These are phyloP conservation scores for Limosa lapponica DNA, from an alignment of 2,797 vertebrate genomes.

Conservation along the genomic window DNA sequence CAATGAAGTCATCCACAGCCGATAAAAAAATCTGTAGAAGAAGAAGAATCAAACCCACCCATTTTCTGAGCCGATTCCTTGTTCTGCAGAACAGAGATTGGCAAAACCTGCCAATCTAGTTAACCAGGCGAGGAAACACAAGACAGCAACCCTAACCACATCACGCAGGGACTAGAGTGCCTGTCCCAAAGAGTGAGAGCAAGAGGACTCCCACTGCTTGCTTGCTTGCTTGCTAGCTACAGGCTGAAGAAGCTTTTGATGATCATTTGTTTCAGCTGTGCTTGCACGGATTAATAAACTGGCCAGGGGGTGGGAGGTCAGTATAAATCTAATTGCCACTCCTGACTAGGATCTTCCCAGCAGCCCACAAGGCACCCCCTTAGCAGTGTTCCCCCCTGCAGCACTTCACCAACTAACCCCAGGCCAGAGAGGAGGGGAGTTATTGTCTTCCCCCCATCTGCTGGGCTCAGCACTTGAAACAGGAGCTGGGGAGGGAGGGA, in stretches of 20 bases:
- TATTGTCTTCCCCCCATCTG: not conserved
- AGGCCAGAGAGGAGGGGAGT: not conserved
- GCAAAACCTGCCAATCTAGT: not conserved
- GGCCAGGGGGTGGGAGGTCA: not conserved
- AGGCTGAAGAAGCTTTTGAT: not conserved
- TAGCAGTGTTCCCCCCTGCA: rapidly evolving
- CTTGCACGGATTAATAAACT: not conserved
- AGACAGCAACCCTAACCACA: not conserved
- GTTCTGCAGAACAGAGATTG: not conserved
- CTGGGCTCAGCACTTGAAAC: not conserved
- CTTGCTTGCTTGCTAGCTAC: not conserved
- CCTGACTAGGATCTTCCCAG: not conserved
- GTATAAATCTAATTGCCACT: not conserved
- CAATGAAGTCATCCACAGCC: not conserved
- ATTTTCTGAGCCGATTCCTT: not conserved
- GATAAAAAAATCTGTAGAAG: not conserved
- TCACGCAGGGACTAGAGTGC: not conserved
- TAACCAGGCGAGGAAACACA: not conserved
- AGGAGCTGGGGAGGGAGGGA: not conserved
- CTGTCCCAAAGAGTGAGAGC: not conserved
- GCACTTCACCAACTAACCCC: not conserved
- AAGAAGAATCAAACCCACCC: not conserved
- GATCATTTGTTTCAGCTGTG: not conserved
- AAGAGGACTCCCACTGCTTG: not conserved
- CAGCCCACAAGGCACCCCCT: rapidly evolving